A percentile compares a stretch with the other conserved stretches of the same genome.
Conservation (phyloP, 2,113 vertebrate genomes). For the Todiramphus saurophagus region DNA sequence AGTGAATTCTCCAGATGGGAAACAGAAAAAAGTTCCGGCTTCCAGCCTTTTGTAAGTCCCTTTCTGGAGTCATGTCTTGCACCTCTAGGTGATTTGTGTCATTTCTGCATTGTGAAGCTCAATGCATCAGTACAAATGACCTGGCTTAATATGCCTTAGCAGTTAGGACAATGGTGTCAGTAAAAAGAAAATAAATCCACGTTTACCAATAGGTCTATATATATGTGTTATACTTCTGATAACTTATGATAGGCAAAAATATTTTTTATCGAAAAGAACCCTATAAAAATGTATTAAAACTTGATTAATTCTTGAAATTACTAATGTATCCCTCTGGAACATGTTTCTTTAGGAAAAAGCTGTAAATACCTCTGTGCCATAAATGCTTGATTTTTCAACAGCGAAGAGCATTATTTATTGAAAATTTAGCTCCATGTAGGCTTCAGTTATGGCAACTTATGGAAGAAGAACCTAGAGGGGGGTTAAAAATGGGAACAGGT, state of each 20-base stretch:
- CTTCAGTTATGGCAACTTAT: background rate
- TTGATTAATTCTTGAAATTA: background rate
- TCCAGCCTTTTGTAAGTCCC: background rate
- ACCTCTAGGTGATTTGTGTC: background rate
- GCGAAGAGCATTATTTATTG: background rate
- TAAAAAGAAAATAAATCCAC: background rate
- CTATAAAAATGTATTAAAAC: background rate
- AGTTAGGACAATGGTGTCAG: background rate
- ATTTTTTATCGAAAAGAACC: background rate
- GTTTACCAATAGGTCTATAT: background rate
- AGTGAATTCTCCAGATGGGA: background rate
- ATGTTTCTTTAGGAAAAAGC: background rate
- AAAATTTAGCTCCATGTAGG: background rate
- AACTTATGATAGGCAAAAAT: background rate
- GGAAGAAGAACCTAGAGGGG: background rate
- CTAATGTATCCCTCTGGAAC: background rate
- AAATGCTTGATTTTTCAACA: background rate
- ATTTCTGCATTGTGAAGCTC: background rate
- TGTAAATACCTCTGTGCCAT: background rate
- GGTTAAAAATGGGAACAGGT: background rate
- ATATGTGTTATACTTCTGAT: background rate
- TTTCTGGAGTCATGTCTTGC: background rate
- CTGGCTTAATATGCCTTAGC: background rate
- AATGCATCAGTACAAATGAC: background rate
- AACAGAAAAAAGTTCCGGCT: background rate